Evolutionary conservation across 2,113 vertebrate species (phyloP), one percentile per base, ranked within the genome.

Genomic region (Dicaeum eximium): DNA sequence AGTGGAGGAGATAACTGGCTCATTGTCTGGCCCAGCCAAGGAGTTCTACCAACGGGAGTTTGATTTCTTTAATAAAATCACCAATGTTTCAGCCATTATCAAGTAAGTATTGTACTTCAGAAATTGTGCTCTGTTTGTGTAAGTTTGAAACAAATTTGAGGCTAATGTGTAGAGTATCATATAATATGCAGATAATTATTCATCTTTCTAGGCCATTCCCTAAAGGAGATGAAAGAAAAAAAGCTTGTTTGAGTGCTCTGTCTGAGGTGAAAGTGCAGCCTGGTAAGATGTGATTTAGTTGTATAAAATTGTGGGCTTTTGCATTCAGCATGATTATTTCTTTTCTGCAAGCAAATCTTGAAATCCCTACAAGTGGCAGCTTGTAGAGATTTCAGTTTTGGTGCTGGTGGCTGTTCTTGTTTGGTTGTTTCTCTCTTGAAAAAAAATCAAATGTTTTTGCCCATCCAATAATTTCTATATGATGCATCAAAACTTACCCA

Each of bases 11-110:
- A 99, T 99, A 97, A 99, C 98, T 6, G 97, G 98, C 35, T 99
- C 99, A 1, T 93, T 99, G 50, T 99, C 99, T 1, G 99, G 99
- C 27, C 99, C 99, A 2, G 99, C 99, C 69, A 99, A 99, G 97
- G 98, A 99, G 80, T 99, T 99, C 96, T 99, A 99, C 96, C 99
- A 99, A 84, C 96, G 99, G n/a, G 99, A 99, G 84, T 99, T 99
- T 90, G 99, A 99, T 95, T 99, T 99, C 97, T 99, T 99, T 93
- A 99, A 99, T 96, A 98, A 99, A 98, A 99, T 99, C 97, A 99
- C 99, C 93, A 99, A 99, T 0, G 99, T 99, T 64, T 99, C 99
- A 0, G 99, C 99, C 91, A 98, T 99, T 86, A 99, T 99, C 97
- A 99, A 99, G 99, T 99, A 98, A 92, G 98, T 51, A 2, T 27